phyloP scores from a whole-genome alignment of 2,888 invertebrate species.

The Apantesis nais region DNA sequence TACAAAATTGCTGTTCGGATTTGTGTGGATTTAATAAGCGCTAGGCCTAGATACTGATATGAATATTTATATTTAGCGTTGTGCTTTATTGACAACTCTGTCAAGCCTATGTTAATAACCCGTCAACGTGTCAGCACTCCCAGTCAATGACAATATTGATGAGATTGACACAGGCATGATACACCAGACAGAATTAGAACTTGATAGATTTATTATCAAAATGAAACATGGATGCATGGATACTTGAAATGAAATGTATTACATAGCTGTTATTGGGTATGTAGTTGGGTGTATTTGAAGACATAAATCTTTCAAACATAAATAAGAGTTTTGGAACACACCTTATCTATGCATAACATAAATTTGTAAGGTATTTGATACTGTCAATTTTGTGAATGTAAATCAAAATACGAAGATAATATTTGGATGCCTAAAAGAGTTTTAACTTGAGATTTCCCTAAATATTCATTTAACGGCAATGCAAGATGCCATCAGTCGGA shows the following conservation, averaged over 20 bases:
- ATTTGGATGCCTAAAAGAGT: too few species aligned
- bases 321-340: background rate
- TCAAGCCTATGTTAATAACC: conserved; percentile 47
- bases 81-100: conserved; percentile 48
- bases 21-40: conserved; percentile 32
- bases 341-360: background rate
- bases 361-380: background rate
- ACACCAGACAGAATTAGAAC: conserved; percentile 19
- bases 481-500: background rate
- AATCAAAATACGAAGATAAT: background rate
- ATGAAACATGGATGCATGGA: conserved; percentile 13
- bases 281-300: background rate
- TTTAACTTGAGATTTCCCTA: too few species aligned
- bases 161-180: conserved; percentile 43
- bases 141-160: conserved; percentile 46
- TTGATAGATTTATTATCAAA: conserved; percentile 30
- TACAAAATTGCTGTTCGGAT: background rate
- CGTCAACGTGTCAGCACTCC: conserved; percentile 47
- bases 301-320: background rate
- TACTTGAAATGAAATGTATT: conserved; percentile 7
- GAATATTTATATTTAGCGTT: conserved; percentile 41
- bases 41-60: conserved; percentile 24
- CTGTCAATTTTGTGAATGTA: background rate
- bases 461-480: background rate
- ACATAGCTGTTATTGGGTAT: background rate